Percentiles rank a stretch among this genome's conserved stretches.
Conservation (phyloP, 30 jellyfish, hydroid and myxozoan species). For the Calvadosia cruxmelitensis region DNA sequence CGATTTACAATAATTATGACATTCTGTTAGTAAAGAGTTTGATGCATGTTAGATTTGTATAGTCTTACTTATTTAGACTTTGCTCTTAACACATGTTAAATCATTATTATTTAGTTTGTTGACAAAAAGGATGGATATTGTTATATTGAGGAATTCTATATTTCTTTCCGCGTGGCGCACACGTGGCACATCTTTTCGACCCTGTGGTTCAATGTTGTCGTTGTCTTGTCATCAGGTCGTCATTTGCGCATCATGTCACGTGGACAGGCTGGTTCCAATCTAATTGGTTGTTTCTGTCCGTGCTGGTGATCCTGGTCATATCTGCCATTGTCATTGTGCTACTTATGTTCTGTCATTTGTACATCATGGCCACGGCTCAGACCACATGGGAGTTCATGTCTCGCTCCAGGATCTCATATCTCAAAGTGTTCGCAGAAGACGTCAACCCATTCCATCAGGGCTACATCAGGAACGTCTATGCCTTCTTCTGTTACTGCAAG, state of each 20-base stretch:
- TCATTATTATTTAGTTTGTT: too few relatives aligned
- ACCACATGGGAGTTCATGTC: slow-evolving; percentile 99
- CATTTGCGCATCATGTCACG: slow-evolving; percentile 36
- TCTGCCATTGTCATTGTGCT: slow-evolving; percentile 42
- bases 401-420: slow-evolving; percentile 82
- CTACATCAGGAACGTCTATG: slow-evolving; percentile 46
- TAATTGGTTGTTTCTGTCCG: slow-evolving; percentile 67
- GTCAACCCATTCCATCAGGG: slow-evolving; percentile 96
- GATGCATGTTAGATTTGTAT: too few relatives aligned
- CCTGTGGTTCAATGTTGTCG: too few relatives aligned
- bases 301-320: slow-evolving; percentile 32
- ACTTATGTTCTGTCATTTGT: slow-evolving; percentile 76
- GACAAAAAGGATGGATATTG: too few relatives aligned
- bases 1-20: too few relatives aligned
- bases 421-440: slow-evolving; percentile 81
- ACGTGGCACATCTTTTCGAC: too few relatives aligned
- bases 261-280: slow-evolving; percentile 68
- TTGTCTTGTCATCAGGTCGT: slow-evolving; percentile 12
- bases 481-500: slow-evolving; percentile 73
- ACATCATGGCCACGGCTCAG: slow-evolving; percentile 97
- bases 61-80: too few relatives aligned
- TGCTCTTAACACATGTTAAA: too few relatives aligned
- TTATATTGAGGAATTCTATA: too few relatives aligned
- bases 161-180: too few relatives aligned
- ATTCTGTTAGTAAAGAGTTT: too few relatives aligned